Evolutionary conservation across 1,140 invertebrate species (phyloP).

Genomic region (Drosophila elegans): DNA sequence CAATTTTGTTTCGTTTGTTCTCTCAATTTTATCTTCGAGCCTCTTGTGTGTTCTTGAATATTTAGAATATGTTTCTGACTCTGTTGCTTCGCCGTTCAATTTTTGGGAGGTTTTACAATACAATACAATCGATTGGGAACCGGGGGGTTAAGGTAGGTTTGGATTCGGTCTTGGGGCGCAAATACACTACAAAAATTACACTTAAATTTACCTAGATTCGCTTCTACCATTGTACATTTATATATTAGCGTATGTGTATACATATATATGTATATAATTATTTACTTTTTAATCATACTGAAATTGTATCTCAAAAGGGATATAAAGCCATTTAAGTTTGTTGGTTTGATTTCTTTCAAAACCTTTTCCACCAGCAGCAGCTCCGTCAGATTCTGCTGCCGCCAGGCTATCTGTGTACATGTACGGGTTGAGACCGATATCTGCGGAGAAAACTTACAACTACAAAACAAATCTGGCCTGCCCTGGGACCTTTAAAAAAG

Average conservation of each 20-base stretch:
- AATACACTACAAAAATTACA: constrained; percentile 72
- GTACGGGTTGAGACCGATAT: constrained; percentile 23
- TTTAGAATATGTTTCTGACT: constrained; percentile 60
- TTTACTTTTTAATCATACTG: constrained; percentile 63
- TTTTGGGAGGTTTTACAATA: constrained; percentile 32
- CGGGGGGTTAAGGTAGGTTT: constrained; percentile 8
- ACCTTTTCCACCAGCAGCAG: constrained; percentile 45
- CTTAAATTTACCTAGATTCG: constrained; percentile 55
- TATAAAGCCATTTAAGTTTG: constrained; percentile 82
- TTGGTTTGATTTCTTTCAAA: constrained; percentile 49
- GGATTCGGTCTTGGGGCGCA: constrained; percentile 14
- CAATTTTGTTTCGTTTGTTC: constrained; percentile 64
- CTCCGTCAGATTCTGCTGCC: constrained; percentile 24
- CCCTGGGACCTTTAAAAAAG: constrained; percentile 19
- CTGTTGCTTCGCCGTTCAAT: constrained; percentile 8
- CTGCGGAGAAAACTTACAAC: constrained; percentile 31
- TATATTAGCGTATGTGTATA: constrained; percentile 51
- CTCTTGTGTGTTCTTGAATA: constrained; percentile 32
- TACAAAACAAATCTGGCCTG: constrained; percentile 42
- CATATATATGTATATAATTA: constrained; percentile 56
- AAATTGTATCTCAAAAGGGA: constrained; percentile 82
- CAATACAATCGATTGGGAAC: constrained; percentile 49
- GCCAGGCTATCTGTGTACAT: constrained; percentile 31
- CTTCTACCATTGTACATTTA: constrained; percentile 67
- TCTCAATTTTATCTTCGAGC: constrained; percentile 49